Percentiles rank a stretch among this genome's conserved stretches.
These are phyloP conservation scores for Thinocorus orbignyianus DNA, from an alignment of 2,113 vertebrate species.

Conservation along the genomic window DNA sequence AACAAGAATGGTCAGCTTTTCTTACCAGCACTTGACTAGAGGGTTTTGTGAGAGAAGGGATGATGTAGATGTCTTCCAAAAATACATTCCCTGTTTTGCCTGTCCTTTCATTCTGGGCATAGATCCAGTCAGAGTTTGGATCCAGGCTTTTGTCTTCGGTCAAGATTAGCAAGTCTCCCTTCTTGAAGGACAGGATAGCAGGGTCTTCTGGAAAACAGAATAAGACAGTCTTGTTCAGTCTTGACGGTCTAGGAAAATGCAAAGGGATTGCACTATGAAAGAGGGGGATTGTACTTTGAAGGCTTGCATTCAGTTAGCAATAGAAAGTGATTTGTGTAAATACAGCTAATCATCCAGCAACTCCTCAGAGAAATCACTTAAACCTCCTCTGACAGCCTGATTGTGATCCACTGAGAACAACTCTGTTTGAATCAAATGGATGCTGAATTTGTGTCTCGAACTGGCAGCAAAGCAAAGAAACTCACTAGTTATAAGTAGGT, in stretches of 20 bases:
- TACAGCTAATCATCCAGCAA: background rate
- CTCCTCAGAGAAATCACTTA: background rate
- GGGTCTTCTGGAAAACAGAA: constrained; percentile 79
- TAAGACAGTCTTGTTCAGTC: background rate
- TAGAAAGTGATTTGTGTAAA: background rate
- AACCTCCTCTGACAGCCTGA: background rate
- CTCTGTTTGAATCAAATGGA: background rate
- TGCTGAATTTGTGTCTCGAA: background rate
- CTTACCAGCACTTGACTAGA: constrained; percentile 87
- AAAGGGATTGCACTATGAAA: background rate
- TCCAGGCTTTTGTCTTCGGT: constrained; percentile 78
- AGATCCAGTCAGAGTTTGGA: constrained; percentile 81
- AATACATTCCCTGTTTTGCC: constrained; percentile 82
- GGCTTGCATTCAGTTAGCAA: background rate
- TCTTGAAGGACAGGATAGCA: constrained; percentile 85
- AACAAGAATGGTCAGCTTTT: background rate
- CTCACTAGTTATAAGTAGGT: background rate
- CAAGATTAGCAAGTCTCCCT: constrained; percentile 88
- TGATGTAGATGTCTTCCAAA: constrained; percentile 76
- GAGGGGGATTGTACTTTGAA: background rate
- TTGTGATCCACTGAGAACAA: background rate
- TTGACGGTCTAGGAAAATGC: background rate
- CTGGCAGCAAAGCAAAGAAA: background rate
- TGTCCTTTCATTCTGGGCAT: constrained; percentile 82
- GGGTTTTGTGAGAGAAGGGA: constrained; percentile 89